A percentile compares a stretch with the other conserved stretches of the same genome.
Evolutionary conservation across 2,113 vertebrate genomes (phyloP).

Genomic region (Malurus melanocephalus): DNA sequence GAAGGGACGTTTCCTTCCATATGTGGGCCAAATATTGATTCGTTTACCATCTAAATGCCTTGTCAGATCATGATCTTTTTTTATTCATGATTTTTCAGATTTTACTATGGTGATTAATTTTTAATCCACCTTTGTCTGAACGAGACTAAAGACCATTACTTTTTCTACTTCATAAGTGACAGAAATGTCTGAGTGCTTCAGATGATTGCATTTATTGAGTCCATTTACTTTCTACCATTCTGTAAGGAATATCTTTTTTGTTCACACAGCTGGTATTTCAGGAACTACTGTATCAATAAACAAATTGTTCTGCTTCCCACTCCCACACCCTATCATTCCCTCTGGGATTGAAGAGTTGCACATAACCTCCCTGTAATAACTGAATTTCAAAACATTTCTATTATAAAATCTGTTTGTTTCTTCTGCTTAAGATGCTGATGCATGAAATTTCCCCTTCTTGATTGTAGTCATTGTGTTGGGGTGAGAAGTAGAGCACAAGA

Average conservation of each 20-base stretch:
- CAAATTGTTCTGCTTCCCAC: background rate
- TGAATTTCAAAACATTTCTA: slow-evolving; percentile 15
- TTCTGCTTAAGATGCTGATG: slow-evolving; percentile 21
- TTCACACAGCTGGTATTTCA: background rate
- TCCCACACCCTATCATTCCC: background rate
- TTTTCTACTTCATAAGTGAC: background rate
- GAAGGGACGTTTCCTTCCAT: background rate
- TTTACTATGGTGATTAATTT: slow-evolving; percentile 20
- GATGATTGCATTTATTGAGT: background rate
- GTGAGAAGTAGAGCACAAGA: slow-evolving; percentile 6
- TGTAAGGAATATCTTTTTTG: background rate
- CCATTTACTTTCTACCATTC: background rate
- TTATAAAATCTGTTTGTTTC: slow-evolving; percentile 27
- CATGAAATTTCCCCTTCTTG: slow-evolving; percentile 33
- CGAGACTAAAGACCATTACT: background rate
- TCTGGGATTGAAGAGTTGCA: background rate
- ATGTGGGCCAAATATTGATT: background rate
- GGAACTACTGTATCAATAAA: background rate
- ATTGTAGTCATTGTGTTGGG: slow-evolving; percentile 17
- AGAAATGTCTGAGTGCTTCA: background rate
- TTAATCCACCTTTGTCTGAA: background rate
- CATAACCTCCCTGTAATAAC: background rate
- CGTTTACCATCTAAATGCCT: background rate
- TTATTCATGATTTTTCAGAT: slow-evolving; percentile 9
- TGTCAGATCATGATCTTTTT: background rate